phyloP scores from a whole-genome alignment of 2,797 vertebrate species.

The Hypotaenidia okinawae region DNA sequence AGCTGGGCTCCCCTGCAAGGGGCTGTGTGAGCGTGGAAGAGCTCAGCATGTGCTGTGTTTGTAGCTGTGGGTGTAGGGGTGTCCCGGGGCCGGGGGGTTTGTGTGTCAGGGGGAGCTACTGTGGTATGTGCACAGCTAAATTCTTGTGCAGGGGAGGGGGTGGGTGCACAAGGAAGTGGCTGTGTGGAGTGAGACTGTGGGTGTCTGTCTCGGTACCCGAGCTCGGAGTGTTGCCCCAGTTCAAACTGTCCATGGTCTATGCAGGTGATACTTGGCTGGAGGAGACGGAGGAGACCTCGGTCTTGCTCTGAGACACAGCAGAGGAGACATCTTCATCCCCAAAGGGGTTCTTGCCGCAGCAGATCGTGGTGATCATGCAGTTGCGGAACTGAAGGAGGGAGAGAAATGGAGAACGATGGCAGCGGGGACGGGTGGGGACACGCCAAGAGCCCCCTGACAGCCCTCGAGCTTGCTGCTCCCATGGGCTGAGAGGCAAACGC shows the following conservation, averaged over 20 bases:
- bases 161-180: neutral
- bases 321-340: conserved; percentile 82
- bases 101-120: accelerated
- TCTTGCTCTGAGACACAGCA: conserved; percentile 80
- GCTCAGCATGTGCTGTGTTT: neutral
- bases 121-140: neutral
- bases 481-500: neutral
- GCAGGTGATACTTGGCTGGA: conserved; percentile 78
- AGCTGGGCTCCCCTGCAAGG: neutral
- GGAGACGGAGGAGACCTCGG: conserved; percentile 82
- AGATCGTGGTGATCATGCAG: conserved; percentile 83
- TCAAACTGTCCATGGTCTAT: conserved; percentile 70
- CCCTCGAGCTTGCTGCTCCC: neutral
- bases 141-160: neutral
- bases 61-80: neutral
- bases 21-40: neutral
- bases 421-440: accelerated
- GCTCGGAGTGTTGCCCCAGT: neutral
- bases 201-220: conserved; percentile 2
- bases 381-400: conserved; percentile 80
- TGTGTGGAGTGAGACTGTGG: neutral
- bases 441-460: no score
- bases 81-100: neutral
- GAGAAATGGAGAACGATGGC: neutral
- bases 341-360: conserved; percentile 82